Evolutionary conservation across 2,888 invertebrate genomes (phyloP).

Genomic region (Nineta flava): DNA sequence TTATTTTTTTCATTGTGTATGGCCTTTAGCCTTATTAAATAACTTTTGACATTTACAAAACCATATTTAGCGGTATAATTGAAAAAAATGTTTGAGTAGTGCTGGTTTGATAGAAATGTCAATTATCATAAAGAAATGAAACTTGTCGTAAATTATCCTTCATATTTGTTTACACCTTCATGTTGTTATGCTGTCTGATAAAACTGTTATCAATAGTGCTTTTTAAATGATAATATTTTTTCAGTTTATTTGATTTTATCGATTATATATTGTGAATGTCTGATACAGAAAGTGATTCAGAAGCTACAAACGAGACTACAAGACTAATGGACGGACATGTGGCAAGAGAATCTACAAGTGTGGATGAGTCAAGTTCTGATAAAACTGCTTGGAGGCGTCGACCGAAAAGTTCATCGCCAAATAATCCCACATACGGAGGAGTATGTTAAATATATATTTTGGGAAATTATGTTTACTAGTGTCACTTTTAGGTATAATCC

Average conservation of each 20-base stretch:
- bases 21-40: no score
- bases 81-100: no score
- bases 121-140: no score
- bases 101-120: no score
- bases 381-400: slow-evolving; percentile 39
- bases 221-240: no score
- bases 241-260: background rate
- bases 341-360: slow-evolving; percentile 39
- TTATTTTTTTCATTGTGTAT: no score
- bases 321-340: slow-evolving; percentile 78
- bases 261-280: slow-evolving; percentile 22
- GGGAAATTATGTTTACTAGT: background rate
- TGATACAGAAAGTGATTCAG: slow-evolving; percentile 32
- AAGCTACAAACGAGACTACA: slow-evolving; percentile 54
- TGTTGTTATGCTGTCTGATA: background rate
- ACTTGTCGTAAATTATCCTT: background rate
- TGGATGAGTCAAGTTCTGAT: slow-evolving; percentile 32
- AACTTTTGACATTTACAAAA: no score
- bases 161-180: background rate
- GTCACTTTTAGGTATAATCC: no score
- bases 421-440: slow-evolving; percentile 34
- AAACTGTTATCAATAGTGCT: no score
- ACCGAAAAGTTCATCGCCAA: slow-evolving; percentile 31
- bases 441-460: slow-evolving; percentile 11
- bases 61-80: no score